These are phyloP conservation scores for Hirudinaria manillensis DNA, from an alignment of 2,888 invertebrate genomes.

Conservation along the genomic window DNA sequence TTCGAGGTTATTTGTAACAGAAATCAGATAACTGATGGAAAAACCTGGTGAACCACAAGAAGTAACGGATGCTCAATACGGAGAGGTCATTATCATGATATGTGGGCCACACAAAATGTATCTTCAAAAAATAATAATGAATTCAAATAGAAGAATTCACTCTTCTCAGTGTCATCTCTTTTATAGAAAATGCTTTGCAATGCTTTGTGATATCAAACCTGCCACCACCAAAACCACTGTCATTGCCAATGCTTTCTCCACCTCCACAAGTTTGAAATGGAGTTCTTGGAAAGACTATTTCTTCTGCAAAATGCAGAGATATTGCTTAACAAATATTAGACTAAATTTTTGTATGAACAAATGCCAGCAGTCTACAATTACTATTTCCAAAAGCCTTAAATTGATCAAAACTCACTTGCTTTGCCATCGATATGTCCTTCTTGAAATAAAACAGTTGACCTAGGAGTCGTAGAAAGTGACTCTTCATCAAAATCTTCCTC, in stretches of 20 bases:
- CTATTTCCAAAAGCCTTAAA: no score
- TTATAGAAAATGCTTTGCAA: background rate
- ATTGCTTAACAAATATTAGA: background rate
- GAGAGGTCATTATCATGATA: no score
- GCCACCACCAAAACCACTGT: constrained; percentile 16
- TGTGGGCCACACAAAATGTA: no score
- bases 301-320: background rate
- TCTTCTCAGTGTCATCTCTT: background rate
- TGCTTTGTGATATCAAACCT: background rate
- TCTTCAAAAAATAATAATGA: no score
- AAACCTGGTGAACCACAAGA: no score
- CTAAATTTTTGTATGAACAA: background rate
- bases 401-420: background rate
- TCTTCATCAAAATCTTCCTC: constrained; percentile 19
- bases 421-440: background rate
- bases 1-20: no score
- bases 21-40: no score
- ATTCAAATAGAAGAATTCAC: background rate
- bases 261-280: background rate
- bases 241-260: constrained; percentile 18
- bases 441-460: background rate
- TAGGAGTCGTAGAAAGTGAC: constrained; percentile 1
- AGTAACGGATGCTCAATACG: no score
- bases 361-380: background rate
- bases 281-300: background rate